Evolutionary conservation across 2,888 invertebrate species (phyloP), one percentile per base, ranked within the genome.

Genomic region (Melanophora roralis): DNA sequence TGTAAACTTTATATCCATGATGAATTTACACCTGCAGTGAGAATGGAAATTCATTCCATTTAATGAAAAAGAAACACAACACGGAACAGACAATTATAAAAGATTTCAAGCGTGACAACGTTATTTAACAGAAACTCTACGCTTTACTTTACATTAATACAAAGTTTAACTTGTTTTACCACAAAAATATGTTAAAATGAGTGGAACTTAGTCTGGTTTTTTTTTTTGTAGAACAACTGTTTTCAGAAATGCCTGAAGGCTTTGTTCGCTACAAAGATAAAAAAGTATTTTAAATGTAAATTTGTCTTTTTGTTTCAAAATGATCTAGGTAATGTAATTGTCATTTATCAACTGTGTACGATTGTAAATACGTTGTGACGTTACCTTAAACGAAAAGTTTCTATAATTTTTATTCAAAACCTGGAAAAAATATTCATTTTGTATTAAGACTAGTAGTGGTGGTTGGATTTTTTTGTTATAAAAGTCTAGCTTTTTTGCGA

Each of bases 211-310:
- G n/a, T 6, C n/a, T 6, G 19, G 16, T 16, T 19, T 1, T 19
- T 45, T 45, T 51, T n/a, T 16, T 27, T n/a, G n/a, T 16, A 36
- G 53, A 16, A 16, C 53, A 64, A 64, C 36, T 40, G 12, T 32
- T 51, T 27, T 40, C 27, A 40, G 49, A 59, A 51, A 59, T 6
- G 40, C 76, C 69, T 71, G 11, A 19, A 73, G 80, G 62, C 62
- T 64, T 68, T 68, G 49, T 76, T 49, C 32, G 21, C 38, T 34
- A 19, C 11, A 16, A 40, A 80, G 55, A 72, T 69, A 69, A 76
- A 83, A 82, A 83, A 75, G 75, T 81, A 76, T 73, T 82, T 82
- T 80, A 80, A 80, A 83, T 83, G 83, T 80, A 78, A 83, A 83
- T 83, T 82, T 78, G 75, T 49, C 12, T 38, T 2, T 57, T 19